Base-by-base conservation (phyloP, 2,113 vertebrate species). In the Eubucco bourcierii region DNA sequence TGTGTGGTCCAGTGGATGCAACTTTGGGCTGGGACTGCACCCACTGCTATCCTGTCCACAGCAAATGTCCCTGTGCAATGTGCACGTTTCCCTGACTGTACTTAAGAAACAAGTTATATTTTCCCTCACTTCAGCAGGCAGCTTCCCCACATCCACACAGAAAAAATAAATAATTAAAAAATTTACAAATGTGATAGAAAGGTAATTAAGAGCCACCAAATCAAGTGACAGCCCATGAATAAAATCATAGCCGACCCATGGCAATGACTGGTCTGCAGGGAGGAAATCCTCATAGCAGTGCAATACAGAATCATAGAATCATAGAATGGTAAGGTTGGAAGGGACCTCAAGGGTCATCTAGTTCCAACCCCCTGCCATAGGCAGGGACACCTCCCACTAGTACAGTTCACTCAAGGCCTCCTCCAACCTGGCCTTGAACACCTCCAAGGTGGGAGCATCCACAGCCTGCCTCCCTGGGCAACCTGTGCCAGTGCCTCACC, bases 1-100 rank as follows among this genome's bases (percentile, higher is more conserved):
- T 92, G 93, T 90, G 96, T 95, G 96, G 93, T 92, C 94, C 18
- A 19, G 27, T 29, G 81, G 60, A 85, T 77, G 44, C 0, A 2
- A 80, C 75, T 74, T 82, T 17, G 47, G 33, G 53, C 29, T 85
- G 87, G 52, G 81, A 33, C 15, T 65, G 61, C 29, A 87, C 71
- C 71, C 59, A 10, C 9, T 53, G 27, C 24, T 61, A 58, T 65
- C 81, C 46, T 6, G 4, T 46, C 24, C 56, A 25, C 0, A 5
- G 31, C 47, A 78, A 55, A 90, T 4, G 14, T 39, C 20, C n/a
- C 31, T 15, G 11, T 33, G 41, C 46, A 9, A 23, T 5, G 2
- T 23, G 28, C 41, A 89, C 46, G 50, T 53, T 87, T 80, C 60
- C 39, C 20, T 47, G 52, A n/a, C 12, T 20, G 19, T 41, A 27